Evolutionary conservation across 1,140 invertebrate species (phyloP).

Genomic region (Pseudomyrmex sp.): DNA sequence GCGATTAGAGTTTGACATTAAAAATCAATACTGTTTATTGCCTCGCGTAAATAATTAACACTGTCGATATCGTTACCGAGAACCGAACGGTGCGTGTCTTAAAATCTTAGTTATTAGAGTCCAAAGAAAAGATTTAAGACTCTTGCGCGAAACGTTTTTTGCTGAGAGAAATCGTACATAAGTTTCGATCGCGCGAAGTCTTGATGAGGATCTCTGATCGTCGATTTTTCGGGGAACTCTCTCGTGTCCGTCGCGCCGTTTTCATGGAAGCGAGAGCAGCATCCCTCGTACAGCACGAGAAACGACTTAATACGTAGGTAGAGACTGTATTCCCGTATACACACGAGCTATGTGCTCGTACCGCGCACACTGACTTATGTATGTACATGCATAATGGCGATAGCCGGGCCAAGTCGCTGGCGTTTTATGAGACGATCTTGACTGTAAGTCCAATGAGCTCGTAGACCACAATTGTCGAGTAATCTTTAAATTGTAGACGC

Average conservation of each 20-base stretch:
- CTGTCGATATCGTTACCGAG: constrained; percentile 21
- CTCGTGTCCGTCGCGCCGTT: constrained; percentile 22
- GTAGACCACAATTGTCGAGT: neutral
- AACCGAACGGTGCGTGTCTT: neutral
- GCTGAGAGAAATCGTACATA: no score
- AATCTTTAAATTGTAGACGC: neutral
- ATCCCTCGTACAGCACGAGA: constrained; percentile 54
- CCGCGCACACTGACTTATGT: constrained; percentile 52
- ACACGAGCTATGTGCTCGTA: constrained; percentile 37
- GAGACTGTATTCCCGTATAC: constrained; percentile 41
- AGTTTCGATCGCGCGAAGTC: constrained; percentile 69
- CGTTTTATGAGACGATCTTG: constrained; percentile 47
- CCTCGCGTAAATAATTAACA: neutral
- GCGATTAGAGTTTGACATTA: no score
- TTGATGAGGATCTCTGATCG: constrained; percentile 30
- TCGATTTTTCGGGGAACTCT: constrained; percentile 9
- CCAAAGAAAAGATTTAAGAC: no score
- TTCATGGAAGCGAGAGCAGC: constrained; percentile 45
- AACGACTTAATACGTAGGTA: constrained; percentile 55
- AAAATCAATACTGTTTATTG: constrained; percentile 31
- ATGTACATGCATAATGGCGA: constrained; percentile 58
- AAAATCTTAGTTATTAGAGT: constrained; percentile 11
- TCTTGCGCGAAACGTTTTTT: no score
- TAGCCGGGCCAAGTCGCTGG: constrained; percentile 54
- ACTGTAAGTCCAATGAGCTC: constrained; percentile 8